These are phyloP conservation scores for Byasa hedistus DNA, from an alignment of 2,888 invertebrate species.

Conservation along the genomic window DNA sequence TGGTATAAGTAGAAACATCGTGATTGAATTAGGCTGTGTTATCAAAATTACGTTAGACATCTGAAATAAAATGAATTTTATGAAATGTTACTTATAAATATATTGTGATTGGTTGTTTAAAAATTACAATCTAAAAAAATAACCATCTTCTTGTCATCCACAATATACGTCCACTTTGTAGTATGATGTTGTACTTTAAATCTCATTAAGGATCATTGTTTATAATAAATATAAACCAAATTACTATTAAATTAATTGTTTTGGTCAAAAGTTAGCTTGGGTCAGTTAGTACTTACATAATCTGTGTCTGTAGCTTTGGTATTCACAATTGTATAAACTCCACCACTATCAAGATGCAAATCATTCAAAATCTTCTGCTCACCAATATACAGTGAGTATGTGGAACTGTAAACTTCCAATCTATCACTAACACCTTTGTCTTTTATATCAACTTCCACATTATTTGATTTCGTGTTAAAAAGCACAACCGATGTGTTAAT, in stretches of 20 bases:
- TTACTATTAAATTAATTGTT: too few species aligned
- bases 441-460: constrained; percentile 44
- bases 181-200: too few species aligned
- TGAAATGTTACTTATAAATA: not conserved
- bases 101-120: constrained; percentile 4
- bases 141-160: too few species aligned
- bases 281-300: constrained; percentile 8
- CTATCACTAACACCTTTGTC: constrained; percentile 42
- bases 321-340: constrained; percentile 54
- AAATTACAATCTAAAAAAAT: too few species aligned
- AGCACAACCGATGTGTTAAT: constrained; percentile 43
- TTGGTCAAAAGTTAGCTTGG: too few species aligned
- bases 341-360: constrained; percentile 51
- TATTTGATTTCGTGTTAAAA: constrained; percentile 47
- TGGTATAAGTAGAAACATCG: constrained; percentile 88
- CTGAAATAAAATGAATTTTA: constrained; percentile 39
- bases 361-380: constrained; percentile 36
- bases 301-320: constrained; percentile 39
- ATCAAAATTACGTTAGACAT: constrained; percentile 59
- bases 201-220: too few species aligned
- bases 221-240: too few species aligned
- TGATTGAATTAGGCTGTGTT: constrained; percentile 83
- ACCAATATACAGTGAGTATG: constrained; percentile 46
- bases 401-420: constrained; percentile 54
- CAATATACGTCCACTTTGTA: too few species aligned